These are phyloP conservation scores for Enteromius viviparus DNA, from an alignment of 2,797 vertebrate species.

Conservation along the genomic window DNA sequence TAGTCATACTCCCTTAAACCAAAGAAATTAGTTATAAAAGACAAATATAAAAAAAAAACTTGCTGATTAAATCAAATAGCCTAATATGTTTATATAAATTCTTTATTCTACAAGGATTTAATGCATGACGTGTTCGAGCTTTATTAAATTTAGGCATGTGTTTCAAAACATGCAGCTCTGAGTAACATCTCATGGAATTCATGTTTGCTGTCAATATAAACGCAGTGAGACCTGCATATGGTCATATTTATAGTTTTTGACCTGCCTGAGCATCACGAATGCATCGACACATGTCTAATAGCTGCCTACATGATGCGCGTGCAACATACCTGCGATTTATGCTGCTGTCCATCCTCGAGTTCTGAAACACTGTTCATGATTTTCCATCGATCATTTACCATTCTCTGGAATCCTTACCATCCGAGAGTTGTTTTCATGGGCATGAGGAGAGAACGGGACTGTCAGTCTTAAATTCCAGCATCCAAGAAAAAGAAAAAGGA, in stretches of 20 bases:
- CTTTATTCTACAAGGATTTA: not conserved
- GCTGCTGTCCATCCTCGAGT: slow-evolving; percentile 79
- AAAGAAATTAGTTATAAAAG: not conserved
- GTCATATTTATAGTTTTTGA: not conserved
- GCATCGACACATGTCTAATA: not conserved
- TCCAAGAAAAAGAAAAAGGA: slow-evolving; percentile 34
- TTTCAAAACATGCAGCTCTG: not conserved
- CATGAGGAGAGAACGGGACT: slow-evolving; percentile 46
- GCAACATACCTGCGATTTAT: slow-evolving; percentile 81
- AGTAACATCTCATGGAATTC: not conserved
- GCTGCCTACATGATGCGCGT: not conserved
- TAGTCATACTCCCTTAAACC: not conserved
- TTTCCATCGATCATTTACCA: slow-evolving; percentile 85
- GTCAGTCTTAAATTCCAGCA: slow-evolving; percentile 59
- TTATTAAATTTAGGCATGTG: not conserved
- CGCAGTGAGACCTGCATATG: not conserved
- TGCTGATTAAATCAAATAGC: not conserved
- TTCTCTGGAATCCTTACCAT: slow-evolving; percentile 72
- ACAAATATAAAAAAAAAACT: not conserved
- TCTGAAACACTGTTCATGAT: slow-evolving; percentile 86
- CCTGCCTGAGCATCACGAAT: slow-evolving; percentile 1
- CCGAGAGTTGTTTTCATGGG: slow-evolving; percentile 54
- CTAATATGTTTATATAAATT: not conserved
- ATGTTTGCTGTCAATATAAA: not conserved
- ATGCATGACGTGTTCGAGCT: not conserved